Percentiles rank a stretch among this genome's conserved stretches.
Evolutionary conservation across 1,140 invertebrate genomes (phyloP).

Genomic region (Charaxes varanes): DNA sequence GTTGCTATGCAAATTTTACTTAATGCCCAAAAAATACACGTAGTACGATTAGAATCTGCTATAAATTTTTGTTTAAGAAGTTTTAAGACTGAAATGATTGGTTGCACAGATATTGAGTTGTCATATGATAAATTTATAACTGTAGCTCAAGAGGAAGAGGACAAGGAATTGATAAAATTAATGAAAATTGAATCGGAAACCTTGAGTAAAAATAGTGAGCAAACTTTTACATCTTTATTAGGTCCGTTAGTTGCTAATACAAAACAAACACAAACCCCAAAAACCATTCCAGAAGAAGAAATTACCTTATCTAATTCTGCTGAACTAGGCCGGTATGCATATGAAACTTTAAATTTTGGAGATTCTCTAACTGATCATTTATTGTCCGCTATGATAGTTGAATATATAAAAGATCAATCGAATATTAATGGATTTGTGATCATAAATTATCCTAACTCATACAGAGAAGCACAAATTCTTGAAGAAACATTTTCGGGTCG

Average conservation of each 20-base stretch:
- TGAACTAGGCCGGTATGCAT: slow-evolving; percentile 73
- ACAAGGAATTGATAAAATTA: slow-evolving; percentile 52
- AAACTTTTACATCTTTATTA: slow-evolving; percentile 21
- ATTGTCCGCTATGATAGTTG: slow-evolving; percentile 73
- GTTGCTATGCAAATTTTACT: slow-evolving; percentile 66
- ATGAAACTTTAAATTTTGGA: slow-evolving; percentile 72
- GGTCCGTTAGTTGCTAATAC: slow-evolving; percentile 42
- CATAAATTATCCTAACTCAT: slow-evolving; percentile 76
- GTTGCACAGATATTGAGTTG: slow-evolving; percentile 66
- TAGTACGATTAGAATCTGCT: slow-evolving; percentile 72
- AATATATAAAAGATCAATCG: slow-evolving; percentile 74
- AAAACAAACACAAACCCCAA: slow-evolving; percentile 76
- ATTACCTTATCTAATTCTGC: slow-evolving; percentile 65
- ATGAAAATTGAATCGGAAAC: slow-evolving; percentile 51
- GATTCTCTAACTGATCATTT: slow-evolving; percentile 73
- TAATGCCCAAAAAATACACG: slow-evolving; percentile 58
- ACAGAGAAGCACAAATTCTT: slow-evolving; percentile 73
- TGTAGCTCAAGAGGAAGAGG: slow-evolving; percentile 40
- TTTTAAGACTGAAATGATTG: slow-evolving; percentile 72
- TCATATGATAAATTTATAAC: slow-evolving; percentile 59
- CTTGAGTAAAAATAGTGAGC: slow-evolving; percentile 36
- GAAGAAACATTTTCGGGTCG: slow-evolving; percentile 71
- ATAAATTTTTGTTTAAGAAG: slow-evolving; percentile 74
- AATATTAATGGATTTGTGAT: slow-evolving; percentile 76
- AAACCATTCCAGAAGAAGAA: slow-evolving; percentile 75